Percentiles rank a stretch among this genome's conserved stretches.
phyloP scores from a whole-genome alignment of 1,140 invertebrate genomes.

The Bicyclus anynana region DNA sequence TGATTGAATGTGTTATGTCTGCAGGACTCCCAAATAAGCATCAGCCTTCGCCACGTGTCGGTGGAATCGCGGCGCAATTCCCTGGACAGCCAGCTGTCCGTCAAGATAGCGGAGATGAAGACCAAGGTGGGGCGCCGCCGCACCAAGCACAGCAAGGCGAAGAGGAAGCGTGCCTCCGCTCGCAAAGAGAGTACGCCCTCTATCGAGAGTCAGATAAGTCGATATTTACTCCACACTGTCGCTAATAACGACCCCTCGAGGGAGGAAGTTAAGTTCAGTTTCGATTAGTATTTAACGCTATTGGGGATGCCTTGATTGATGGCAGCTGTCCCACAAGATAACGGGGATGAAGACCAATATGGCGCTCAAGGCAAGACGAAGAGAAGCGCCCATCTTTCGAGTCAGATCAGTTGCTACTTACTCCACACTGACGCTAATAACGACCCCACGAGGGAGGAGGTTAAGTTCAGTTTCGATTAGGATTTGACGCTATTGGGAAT shows the following conservation, averaged over 20 bases:
- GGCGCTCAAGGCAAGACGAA: constrained; percentile 68
- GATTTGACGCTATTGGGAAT: too few relatives aligned
- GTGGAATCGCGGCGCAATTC: constrained; percentile 90
- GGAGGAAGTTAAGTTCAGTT: constrained; percentile 66
- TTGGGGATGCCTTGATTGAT: too few relatives aligned
- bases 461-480: constrained; percentile 66
- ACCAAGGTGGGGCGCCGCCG: constrained; percentile 81
- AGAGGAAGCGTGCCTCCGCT: constrained; percentile 67
- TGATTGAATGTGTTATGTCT: background rate
- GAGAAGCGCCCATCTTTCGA: constrained; percentile 82
- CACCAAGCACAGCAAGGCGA: constrained; percentile 60
- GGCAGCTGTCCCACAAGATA: constrained; percentile 89
- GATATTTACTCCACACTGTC: constrained; percentile 76
- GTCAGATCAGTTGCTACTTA: constrained; percentile 82
- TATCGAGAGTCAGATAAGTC: constrained; percentile 85
- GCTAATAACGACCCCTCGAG: constrained; percentile 65
- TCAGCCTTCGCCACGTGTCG: constrained; percentile 86
- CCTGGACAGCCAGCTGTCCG: constrained; percentile 89
- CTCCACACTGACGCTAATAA: constrained; percentile 69
- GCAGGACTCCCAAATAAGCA: constrained; percentile 88
- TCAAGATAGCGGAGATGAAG: constrained; percentile 88
- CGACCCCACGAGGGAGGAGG: constrained; percentile 60
- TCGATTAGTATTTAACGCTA: constrained; percentile 50
- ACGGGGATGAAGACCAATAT: constrained; percentile 88
- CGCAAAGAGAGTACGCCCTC: constrained; percentile 87